Evolutionary conservation across 2,113 vertebrate genomes (phyloP).

Genomic region (Geothlypis trichas): DNA sequence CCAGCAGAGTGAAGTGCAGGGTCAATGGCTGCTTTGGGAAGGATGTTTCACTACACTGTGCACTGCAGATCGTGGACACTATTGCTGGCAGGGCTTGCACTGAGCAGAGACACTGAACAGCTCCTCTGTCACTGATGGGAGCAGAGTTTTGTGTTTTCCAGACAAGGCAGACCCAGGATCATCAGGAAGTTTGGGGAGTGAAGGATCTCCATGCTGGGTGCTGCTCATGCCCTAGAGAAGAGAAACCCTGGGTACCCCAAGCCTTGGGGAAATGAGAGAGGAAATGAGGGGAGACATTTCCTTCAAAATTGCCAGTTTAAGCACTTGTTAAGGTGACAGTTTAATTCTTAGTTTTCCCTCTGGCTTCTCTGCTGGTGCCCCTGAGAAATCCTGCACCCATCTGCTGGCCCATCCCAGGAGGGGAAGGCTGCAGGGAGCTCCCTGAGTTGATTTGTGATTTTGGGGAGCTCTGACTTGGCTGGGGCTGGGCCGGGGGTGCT

Average conservation of each 20-base stretch:
- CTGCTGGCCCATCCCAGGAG: not conserved
- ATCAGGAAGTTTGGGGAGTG: not conserved
- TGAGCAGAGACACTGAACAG: not conserved
- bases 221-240: fast-evolving
- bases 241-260: not conserved
- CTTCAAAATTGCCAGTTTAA: not conserved
- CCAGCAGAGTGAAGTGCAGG: not conserved
- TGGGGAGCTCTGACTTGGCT: not conserved
- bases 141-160: not conserved
- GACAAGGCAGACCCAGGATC: not conserved
- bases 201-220: not conserved
- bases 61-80: not conserved
- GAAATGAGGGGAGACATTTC: not conserved
- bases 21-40: not conserved
- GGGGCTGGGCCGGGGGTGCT: fast-evolving
- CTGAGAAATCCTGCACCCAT: not conserved
- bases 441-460: not conserved
- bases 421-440: no score
- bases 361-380: not conserved
- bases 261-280: not conserved
- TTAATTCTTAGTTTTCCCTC: not conserved
- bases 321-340: not conserved
- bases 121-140: not conserved
- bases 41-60: not conserved
- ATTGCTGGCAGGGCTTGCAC: not conserved